These are phyloP conservation scores for Bombus terrestris DNA, from an alignment of 1,140 invertebrate genomes.

Conservation along the genomic window DNA sequence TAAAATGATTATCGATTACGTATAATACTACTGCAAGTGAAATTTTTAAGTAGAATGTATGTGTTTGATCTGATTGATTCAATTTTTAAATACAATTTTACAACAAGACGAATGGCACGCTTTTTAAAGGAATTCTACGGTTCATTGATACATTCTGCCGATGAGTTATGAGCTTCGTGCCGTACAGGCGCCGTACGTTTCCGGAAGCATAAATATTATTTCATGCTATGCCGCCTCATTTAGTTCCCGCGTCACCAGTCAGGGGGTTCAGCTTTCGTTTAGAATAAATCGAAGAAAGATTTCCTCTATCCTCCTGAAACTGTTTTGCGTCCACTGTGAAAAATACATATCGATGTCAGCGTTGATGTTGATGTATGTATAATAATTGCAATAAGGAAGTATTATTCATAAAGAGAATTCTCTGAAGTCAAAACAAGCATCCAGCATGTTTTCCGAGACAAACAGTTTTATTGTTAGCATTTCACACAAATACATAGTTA, in stretches of 20 bases:
- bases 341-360: not conserved
- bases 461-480: not conserved
- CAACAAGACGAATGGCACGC: not conserved
- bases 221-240: conserved; percentile 28
- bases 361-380: not conserved
- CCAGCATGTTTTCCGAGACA: too few relatives aligned
- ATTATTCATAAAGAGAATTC: not conserved
- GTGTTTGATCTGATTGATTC: not conserved
- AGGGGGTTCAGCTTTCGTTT: not conserved
- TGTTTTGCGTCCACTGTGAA: not conserved
- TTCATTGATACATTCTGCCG: conserved; percentile 22
- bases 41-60: too few relatives aligned
- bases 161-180: conserved; percentile 31
- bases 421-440: not conserved
- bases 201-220: conserved; percentile 46
- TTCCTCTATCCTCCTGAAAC: too few relatives aligned
- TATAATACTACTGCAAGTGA: too few relatives aligned
- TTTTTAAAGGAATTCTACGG: not conserved
- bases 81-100: not conserved
- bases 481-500: not conserved
- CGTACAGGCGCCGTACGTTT: conserved; percentile 5
- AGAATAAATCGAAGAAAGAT: not conserved
- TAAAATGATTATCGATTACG: too few relatives aligned
- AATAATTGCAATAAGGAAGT: not conserved
- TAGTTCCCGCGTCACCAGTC: conserved; percentile 7